These are phyloP conservation scores for Paragorgia papillata DNA, from an alignment of 92 coral and sea anemone genomes.

Conservation along the genomic window DNA sequence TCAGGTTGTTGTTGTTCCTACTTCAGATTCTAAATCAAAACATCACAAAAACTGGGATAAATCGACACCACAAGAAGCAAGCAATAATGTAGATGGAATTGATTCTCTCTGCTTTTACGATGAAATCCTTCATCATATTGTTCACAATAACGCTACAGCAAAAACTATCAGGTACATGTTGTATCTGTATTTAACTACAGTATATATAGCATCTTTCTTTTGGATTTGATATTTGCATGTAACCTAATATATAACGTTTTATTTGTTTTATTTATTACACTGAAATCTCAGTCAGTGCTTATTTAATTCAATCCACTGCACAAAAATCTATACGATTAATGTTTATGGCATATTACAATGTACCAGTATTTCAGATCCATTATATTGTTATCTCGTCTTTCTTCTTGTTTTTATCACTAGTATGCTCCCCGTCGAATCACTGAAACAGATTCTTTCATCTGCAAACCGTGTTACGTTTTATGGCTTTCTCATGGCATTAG, in stretches of 20 bases:
- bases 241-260: too few species aligned
- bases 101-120: conserved; percentile 85
- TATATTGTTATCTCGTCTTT: too few species aligned
- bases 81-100: conserved; percentile 68
- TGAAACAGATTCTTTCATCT: conserved; percentile 73
- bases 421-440: conserved; percentile 71
- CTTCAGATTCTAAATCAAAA: conserved; percentile 75
- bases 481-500: conserved; percentile 92
- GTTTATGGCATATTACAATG: too few species aligned
- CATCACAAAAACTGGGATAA: conserved; percentile 64
- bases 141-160: conserved; percentile 24
- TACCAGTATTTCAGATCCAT: too few species aligned
- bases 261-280: too few species aligned
- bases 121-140: conserved; percentile 57
- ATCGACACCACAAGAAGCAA: conserved; percentile 46
- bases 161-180: conserved; percentile 18
- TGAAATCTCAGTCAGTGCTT: too few species aligned
- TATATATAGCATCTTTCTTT: too few species aligned
- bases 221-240: too few species aligned
- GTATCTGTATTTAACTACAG: not conserved
- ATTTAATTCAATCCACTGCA: too few species aligned
- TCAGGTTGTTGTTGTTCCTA: conserved; percentile 82
- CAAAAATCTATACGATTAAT: too few species aligned
- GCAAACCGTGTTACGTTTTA: conserved; percentile 91
- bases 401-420: conserved; percentile 37